Conservation (phyloP, 64 coral and sea anemone genomes). For the Anthopleura sola region DNA sequence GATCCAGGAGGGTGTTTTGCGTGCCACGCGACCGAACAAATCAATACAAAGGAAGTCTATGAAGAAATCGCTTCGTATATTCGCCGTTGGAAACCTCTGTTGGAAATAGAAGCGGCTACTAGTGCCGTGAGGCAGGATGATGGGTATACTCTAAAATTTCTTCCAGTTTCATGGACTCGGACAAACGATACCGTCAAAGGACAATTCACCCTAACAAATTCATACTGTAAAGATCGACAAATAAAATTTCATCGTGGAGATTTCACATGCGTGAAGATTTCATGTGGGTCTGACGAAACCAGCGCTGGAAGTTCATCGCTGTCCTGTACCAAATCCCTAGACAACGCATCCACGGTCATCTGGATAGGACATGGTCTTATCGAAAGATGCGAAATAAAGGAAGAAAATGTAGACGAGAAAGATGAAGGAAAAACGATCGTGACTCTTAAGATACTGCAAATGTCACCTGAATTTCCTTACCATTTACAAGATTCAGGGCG, state of each 20-base stretch:
- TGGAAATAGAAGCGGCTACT: conserved; percentile 74
- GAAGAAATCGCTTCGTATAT: background rate
- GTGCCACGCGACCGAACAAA: background rate
- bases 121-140: conserved; percentile 55
- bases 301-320: background rate
- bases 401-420: background rate
- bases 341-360: background rate
- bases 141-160: conserved; percentile 49
- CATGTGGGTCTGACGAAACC: background rate
- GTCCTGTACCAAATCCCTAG: background rate
- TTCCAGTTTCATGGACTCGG: conserved; percentile 15
- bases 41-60: background rate
- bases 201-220: background rate
- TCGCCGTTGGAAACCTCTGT: conserved; percentile 44
- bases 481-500: background rate
- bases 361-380: conserved; percentile 15
- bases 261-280: conserved; percentile 24
- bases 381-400: background rate
- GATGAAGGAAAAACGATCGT: background rate
- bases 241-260: conserved; percentile 29
- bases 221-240: conserved; percentile 28
- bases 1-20: background rate
- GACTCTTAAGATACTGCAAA: background rate
- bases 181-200: background rate
- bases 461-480: background rate